These are phyloP conservation scores for Terebella lapidaria DNA, from an alignment of 2,888 invertebrate species.

Conservation along the genomic window DNA sequence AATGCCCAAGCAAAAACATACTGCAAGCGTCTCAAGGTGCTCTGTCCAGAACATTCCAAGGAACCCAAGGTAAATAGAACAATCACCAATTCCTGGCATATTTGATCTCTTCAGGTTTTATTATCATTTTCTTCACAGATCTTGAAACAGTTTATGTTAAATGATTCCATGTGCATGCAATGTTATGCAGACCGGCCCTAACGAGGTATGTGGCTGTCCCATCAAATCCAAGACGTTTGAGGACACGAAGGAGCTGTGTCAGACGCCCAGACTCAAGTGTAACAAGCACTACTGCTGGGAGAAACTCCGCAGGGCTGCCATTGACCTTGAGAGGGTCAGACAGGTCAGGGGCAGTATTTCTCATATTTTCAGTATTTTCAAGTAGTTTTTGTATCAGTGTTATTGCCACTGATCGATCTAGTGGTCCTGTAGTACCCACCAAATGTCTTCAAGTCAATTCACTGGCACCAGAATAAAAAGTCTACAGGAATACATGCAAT, in stretches of 20 bases:
- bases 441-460: too few relatives aligned
- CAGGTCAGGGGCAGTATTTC: slow-evolving; percentile 49
- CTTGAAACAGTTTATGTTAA: too few relatives aligned
- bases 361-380: too few relatives aligned
- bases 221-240: slow-evolving; percentile 78
- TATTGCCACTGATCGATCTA: too few relatives aligned
- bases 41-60: slow-evolving; percentile 96
- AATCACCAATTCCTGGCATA: slow-evolving; percentile 3
- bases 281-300: slow-evolving; percentile 93
- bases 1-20: slow-evolving; percentile 84
- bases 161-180: too few relatives aligned
- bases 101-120: not conserved
- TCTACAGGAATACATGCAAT: not conserved
- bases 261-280: slow-evolving; percentile 83
- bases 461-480: too few relatives aligned
- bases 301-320: slow-evolving; percentile 85
- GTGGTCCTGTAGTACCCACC: too few relatives aligned
- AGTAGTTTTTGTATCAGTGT: too few relatives aligned
- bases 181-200: slow-evolving; percentile 41
- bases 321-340: slow-evolving; percentile 78
- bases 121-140: not conserved
- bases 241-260: slow-evolving; percentile 79
- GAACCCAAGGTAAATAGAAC: slow-evolving; percentile 48
- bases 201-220: slow-evolving; percentile 85
- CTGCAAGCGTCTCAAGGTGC: slow-evolving; percentile 87